phyloP scores from a whole-genome alignment of 2,888 invertebrate genomes.

The Bombylius major region DNA sequence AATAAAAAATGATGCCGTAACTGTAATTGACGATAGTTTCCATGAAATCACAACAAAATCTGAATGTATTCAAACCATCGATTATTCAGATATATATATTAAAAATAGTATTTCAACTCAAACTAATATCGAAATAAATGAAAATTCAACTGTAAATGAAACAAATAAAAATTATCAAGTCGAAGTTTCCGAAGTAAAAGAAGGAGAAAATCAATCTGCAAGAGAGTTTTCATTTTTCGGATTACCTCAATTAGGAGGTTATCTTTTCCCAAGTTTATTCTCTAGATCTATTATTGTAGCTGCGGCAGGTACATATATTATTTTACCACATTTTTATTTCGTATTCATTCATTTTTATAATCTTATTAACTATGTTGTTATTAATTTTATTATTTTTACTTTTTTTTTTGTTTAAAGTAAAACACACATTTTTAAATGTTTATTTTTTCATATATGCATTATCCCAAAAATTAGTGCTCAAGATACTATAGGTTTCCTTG shows the following conservation, averaged over 20 bases:
- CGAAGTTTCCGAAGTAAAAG: no score
- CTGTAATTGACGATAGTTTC: not conserved
- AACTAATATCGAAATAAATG: not conserved
- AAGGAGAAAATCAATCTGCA: not conserved
- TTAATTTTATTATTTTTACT: no score
- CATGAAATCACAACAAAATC: not conserved
- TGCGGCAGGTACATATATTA: slow-evolving; percentile 11
- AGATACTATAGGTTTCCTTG: no score
- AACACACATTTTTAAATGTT: no score
- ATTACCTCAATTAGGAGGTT: slow-evolving; percentile 1
- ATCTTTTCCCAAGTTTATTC: slow-evolving; percentile 15
- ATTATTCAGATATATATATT: not conserved
- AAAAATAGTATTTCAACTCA: not conserved
- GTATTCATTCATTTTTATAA: no score
- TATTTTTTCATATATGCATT: no score
- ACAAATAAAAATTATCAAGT: no score
- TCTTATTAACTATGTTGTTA: no score
- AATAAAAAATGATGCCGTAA: not conserved
- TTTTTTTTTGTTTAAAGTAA: no score
- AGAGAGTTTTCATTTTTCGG: not conserved
- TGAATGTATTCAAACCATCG: not conserved
- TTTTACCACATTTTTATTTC: no score
- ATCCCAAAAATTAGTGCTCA: no score
- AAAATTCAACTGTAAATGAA: not conserved
- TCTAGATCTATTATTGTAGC: slow-evolving; percentile 12